Evolutionary conservation across 2,888 invertebrate genomes (phyloP).

Genomic region (Lepidocyrtoides sp.): DNA sequence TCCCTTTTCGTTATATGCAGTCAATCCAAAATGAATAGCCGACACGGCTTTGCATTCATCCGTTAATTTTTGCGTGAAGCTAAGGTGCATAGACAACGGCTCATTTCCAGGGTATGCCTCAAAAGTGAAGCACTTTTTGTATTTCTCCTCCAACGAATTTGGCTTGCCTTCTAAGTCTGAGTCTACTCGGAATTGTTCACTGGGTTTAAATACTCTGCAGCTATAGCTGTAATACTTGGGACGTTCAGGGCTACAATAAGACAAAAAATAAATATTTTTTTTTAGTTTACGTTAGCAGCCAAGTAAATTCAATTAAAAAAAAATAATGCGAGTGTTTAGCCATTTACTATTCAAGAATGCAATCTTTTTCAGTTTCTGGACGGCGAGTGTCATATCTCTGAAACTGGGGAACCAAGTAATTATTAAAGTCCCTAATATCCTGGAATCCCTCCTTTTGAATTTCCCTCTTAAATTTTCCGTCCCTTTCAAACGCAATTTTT

Average conservation of each 20-base stretch:
- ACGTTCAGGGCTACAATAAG: background rate
- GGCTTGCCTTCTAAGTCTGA: background rate
- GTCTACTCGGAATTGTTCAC: background rate
- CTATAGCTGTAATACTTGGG: constrained; percentile 7
- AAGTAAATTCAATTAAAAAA: background rate
- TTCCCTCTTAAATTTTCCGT: background rate
- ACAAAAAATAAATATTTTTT: background rate
- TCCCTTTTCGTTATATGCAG: constrained; percentile 38
- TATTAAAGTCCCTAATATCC: constrained; percentile 26
- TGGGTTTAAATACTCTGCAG: constrained; percentile 44
- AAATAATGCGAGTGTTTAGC: background rate
- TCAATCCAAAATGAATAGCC: constrained; percentile 33
- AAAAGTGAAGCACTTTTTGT: background rate
- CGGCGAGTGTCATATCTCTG: background rate
- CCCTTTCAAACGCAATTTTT: background rate
- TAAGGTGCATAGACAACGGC: constrained; percentile 22
- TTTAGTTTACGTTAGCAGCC: background rate
- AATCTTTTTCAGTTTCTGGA: background rate
- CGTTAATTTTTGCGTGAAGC: background rate
- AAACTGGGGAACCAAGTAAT: background rate
- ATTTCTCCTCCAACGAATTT: background rate
- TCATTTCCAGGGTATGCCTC: constrained; percentile 41
- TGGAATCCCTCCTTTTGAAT: background rate
- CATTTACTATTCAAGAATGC: background rate
- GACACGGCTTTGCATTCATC: background rate